phyloP scores from a whole-genome alignment of 2,113 vertebrate genomes.

The Lethenteron reissneri region DNA sequence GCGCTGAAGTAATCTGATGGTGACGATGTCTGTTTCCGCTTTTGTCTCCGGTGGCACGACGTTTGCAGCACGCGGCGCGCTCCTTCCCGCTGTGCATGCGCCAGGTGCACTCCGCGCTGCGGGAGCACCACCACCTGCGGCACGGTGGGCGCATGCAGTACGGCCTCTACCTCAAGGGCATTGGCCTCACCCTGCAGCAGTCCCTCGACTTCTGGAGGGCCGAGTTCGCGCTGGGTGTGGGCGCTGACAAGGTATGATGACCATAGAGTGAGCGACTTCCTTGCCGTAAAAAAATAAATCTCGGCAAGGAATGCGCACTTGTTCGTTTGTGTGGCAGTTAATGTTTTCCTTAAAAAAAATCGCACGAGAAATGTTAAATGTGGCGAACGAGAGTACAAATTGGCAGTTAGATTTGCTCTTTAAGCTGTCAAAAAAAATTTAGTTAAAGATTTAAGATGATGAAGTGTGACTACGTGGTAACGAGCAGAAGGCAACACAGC shows the following conservation, averaged over 20 bases:
- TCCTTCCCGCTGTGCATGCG: constrained; percentile 85
- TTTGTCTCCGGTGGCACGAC: neutral
- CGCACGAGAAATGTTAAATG: no score
- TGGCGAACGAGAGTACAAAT: no score
- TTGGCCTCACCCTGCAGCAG: constrained; percentile 74
- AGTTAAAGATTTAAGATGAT: no score
- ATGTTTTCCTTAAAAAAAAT: no score
- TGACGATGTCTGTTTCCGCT: neutral
- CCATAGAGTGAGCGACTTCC: no score
- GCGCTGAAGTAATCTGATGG: neutral
- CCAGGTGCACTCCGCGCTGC: constrained; percentile 53
- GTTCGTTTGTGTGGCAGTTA: no score
- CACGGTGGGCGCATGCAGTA: constrained; percentile 92
- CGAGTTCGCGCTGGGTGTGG: constrained; percentile 67
- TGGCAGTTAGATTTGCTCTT: no score
- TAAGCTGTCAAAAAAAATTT: no score
- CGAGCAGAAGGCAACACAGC: no score
- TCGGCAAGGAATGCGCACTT: no score
- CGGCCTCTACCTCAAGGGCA: constrained; percentile 79
- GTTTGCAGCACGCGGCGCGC: constrained; percentile 42
- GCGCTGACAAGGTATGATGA: constrained; percentile 64
- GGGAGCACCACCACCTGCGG: constrained; percentile 72
- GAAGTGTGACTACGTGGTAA: no score
- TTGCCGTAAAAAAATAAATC: no score
- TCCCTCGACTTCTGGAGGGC: constrained; percentile 83